Evolutionary conservation across 2,113 vertebrate species (phyloP), one percentile per base, ranked within the genome.

Genomic region (Albula goreensis): DNA sequence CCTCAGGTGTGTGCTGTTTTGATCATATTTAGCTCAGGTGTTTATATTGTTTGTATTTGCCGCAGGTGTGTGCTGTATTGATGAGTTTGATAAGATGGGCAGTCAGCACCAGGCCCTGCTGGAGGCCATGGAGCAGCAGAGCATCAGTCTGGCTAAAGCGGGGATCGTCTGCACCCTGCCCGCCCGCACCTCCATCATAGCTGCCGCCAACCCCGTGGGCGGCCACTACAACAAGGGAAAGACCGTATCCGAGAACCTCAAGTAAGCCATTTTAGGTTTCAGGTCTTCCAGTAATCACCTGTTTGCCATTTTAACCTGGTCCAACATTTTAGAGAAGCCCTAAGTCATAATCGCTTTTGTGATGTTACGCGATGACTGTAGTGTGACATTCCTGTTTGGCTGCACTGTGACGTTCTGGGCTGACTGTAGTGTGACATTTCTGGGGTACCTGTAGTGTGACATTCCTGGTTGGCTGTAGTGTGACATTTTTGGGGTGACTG

Each of bases 41-140:
- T 82, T 19, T 82, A 25, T 82, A n/a, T 82, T 49, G 56, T 11
- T 1, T 15, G n/a, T 63, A 2, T 85, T 22, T 83, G 51, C 4
- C 41, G 15, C 56, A 99, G 98, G 98, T 17, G 90, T 99, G 87
- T 99, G 98, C 93, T 99, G 98, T 93, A 99, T 99, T 87, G 98
- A 99, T 92, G 98, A 99, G 91, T 99, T 99, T 94, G 98, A 99
- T 93, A 99, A 99, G 93, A 96, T 99, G 97, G 97, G 98, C 8
- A 96, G 89, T 91, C 98, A 99, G 85, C 97, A 99, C 89, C 98
- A 99, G 93, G 98, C 98, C 81, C 93, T 99, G 87, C 63, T 99
- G 51, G 98, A 99, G 91, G 98, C 98, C 83, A 99, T 99, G 98
- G 98, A 99, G 83, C 98, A 99, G 93, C 98, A 99, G 89, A 97